Conservation (phyloP, 2,113 vertebrate species). For the Lophochroa leadbeateri region DNA sequence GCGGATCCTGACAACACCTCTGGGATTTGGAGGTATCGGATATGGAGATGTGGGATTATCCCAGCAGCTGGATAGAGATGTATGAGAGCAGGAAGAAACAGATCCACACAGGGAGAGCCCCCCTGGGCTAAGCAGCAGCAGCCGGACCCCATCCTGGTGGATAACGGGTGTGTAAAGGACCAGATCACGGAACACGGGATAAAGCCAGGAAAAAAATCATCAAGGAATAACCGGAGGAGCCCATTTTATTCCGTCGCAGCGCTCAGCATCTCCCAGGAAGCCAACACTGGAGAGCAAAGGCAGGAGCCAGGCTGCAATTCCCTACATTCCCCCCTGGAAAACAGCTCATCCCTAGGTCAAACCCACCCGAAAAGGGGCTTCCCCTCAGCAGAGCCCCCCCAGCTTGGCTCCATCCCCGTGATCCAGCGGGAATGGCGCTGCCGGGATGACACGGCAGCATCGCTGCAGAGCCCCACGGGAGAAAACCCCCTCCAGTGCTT, state of each 20-base stretch:
- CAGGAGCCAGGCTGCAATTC: not conserved
- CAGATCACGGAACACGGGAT: accelerated
- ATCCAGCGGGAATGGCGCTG: not conserved
- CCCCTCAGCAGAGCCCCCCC: not conserved
- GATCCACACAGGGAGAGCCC: not conserved
- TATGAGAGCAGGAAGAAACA: accelerated
- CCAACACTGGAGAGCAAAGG: not conserved
- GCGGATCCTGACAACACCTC: not conserved
- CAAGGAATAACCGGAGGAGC: not conserved
- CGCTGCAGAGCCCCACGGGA: not conserved
- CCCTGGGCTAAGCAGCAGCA: not conserved
- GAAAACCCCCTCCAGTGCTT: not conserved
- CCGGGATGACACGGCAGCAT: not conserved
- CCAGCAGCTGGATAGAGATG: not conserved
- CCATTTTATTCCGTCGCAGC: not conserved
- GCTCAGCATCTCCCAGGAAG: not conserved
- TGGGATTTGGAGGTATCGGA: not conserved
- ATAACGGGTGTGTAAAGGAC: accelerated
- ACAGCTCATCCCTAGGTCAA: accelerated
- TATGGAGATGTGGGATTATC: not conserved
- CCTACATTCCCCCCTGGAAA: no score
- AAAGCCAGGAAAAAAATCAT: not conserved
- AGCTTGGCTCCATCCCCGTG: not conserved
- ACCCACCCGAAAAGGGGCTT: not conserved
- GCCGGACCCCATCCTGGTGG: accelerated